Evolutionary conservation across 2,888 invertebrate species (phyloP), one percentile per base, ranked within the genome.

Genomic region (Ischnus inquisitorius): DNA sequence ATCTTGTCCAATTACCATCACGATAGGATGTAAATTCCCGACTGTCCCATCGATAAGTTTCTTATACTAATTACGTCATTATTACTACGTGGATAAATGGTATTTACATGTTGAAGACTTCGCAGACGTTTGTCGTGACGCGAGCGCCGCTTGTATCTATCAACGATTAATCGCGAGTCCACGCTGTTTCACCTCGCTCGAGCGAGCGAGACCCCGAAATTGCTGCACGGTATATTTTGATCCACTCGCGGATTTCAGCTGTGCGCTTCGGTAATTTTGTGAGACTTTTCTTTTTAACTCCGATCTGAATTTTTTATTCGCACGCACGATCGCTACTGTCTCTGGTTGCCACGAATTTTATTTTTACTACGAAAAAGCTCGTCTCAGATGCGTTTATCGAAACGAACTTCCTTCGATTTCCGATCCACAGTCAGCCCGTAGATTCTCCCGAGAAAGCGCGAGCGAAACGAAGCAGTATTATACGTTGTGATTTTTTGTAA

Each of bases 401-500:
- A 67, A 19, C 25, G 57, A 76, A 43, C 28, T 28, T 76, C 22
- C 4, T 4, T 48, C 6, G 48, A 16, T 57, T 22, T 68, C 43
- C 19, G 76, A 25, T 39, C 5, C 16, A 51, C 62, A 48, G n/a
- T 48, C 16, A 54, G 19, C 57, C 43, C 57, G 2, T 28, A 60
- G 57, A 60, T 39, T 76, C 22, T 54, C 75, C 28, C 6, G 19
- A 43, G 43, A 48, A 69, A 51, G 46, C 57, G 60, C 39, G 34
- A 19, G 69, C 77, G 79, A 85, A 88, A 90, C 87, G 84, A 85
- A 90, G 80, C 90, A 90, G 90, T 90, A 90, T 90, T 91, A 91
- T 85, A 71, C 69, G 82, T 88, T 91, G 90, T 91, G 90, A 90
- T 90, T 85, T n/a, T 88, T 84, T 74, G 75, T 74, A 83, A 87